Evolutionary conservation across 2,888 invertebrate genomes (phyloP).

Genomic region (Cantharis nigra): DNA sequence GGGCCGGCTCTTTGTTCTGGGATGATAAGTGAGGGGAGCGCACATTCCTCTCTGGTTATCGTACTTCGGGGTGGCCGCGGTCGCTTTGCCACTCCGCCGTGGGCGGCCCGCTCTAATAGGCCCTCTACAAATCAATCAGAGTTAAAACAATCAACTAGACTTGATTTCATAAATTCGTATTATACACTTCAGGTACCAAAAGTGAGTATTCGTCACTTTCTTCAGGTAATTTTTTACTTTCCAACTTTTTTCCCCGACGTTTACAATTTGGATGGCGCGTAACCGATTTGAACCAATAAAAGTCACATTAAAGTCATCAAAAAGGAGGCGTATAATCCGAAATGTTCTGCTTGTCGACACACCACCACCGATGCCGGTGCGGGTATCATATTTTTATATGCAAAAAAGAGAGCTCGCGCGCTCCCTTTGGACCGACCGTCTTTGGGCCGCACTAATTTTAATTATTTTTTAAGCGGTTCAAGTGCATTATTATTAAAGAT

Average conservation of each 20-base stretch:
- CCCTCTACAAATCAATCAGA: slow-evolving; percentile 52
- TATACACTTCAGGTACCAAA: background rate
- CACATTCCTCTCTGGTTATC: slow-evolving; percentile 50
- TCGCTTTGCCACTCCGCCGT: slow-evolving; percentile 46
- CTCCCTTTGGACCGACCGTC: background rate
- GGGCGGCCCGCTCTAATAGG: slow-evolving; percentile 46
- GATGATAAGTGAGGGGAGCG: slow-evolving; percentile 43
- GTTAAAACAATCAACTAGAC: slow-evolving; percentile 25
- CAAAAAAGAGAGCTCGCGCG: background rate
- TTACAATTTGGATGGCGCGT: slow-evolving; percentile 19
- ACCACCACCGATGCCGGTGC: background rate
- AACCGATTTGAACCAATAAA: slow-evolving; percentile 36
- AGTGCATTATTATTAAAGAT: slow-evolving; percentile 36
- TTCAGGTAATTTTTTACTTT: background rate
- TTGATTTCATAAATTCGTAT: slow-evolving; percentile 17
- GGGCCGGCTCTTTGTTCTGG: slow-evolving; percentile 44
- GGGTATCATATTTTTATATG: slow-evolving; percentile 8
- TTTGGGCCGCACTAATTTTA: background rate
- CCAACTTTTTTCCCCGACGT: background rate
- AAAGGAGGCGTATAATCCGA: slow-evolving; percentile 41
- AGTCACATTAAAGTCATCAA: slow-evolving; percentile 38
- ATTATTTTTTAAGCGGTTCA: slow-evolving; percentile 6
- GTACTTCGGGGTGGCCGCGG: slow-evolving; percentile 48
- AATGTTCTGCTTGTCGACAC: slow-evolving; percentile 42
- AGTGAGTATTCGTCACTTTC: background rate